A percentile compares a stretch with the other conserved stretches of the same genome.
Evolutionary conservation across 2,797 vertebrate genomes (phyloP).

Genomic region (Karalla daura): DNA sequence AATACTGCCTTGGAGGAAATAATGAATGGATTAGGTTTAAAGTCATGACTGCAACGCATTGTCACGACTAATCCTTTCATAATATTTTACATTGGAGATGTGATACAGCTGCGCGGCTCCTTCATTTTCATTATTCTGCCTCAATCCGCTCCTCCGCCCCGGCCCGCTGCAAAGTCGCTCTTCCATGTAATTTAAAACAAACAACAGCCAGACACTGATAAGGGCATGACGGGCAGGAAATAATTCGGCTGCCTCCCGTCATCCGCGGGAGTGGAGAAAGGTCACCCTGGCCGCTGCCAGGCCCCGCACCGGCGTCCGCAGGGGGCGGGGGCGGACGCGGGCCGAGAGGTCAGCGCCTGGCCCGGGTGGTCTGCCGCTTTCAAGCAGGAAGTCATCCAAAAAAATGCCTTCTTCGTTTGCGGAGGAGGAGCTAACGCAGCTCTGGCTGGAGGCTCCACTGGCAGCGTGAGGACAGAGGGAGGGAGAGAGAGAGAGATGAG

Average conservation of each 20-base stretch:
- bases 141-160: conserved; percentile 57
- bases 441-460: conserved; percentile 1
- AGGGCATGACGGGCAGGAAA: conserved; percentile 72
- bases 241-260: conserved; percentile 71
- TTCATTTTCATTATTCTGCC: conserved; percentile 72
- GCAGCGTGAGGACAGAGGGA: not conserved
- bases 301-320: conserved; percentile 52
- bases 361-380: conserved; percentile 61
- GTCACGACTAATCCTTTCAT: conserved; percentile 63
- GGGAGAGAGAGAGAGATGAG: not conserved
- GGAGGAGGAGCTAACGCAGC: conserved; percentile 26
- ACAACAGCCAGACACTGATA: conserved; percentile 76
- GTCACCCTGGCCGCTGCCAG: conserved; percentile 68
- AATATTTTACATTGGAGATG: conserved; percentile 66
- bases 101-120: conserved; percentile 49
- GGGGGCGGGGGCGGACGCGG: conserved; percentile 18
- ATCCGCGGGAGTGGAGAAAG: conserved; percentile 72
- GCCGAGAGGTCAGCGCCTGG: conserved; percentile 53
- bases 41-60: conserved; percentile 44
- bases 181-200: conserved; percentile 80
- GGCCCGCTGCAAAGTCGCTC: conserved; percentile 58
- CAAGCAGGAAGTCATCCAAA: conserved; percentile 62
- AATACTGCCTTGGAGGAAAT: conserved; percentile 32
- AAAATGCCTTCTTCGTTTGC: conserved; percentile 39
- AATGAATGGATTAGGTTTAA: conserved; percentile 54